A percentile compares a stretch with the other conserved stretches of the same genome.
These are phyloP conservation scores for Cryptoleucopteryx plumbea DNA, from an alignment of 2,113 vertebrate genomes.

Conservation along the genomic window DNA sequence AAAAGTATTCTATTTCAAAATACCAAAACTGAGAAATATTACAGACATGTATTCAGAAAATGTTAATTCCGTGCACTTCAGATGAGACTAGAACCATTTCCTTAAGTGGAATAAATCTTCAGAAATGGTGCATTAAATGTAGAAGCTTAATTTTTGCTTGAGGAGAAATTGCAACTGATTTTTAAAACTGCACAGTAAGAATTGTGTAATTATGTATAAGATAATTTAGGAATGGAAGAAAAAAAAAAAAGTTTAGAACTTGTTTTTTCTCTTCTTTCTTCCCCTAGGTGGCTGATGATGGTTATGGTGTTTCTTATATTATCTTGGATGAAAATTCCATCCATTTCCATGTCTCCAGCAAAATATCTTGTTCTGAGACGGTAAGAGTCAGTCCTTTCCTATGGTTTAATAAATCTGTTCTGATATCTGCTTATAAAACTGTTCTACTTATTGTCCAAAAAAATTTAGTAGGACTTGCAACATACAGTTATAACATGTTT, in stretches of 20 bases:
- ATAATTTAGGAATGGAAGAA: neutral
- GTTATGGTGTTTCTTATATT: conserved; percentile 96
- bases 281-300: conserved; percentile 91
- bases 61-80: neutral
- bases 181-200: neutral
- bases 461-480: neutral
- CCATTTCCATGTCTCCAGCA: conserved; percentile 96
- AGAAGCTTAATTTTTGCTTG: neutral
- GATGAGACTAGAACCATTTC: neutral
- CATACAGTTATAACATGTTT: neutral
- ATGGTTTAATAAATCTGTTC: neutral
- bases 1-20: neutral
- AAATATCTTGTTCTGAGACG: conserved; percentile 89
- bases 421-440: neutral
- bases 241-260: neutral
- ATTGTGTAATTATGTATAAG: neutral
- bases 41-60: neutral
- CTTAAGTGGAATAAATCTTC: neutral
- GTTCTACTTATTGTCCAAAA: neutral
- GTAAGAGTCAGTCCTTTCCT: conserved; percentile 70
- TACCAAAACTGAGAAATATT: neutral
- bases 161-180: neutral
- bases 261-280: neutral
- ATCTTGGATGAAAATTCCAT: conserved; percentile 87
- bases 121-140: neutral